Evolutionary conservation across 2,113 vertebrate species (phyloP).

Genomic region (Ondatra zibethicus): DNA sequence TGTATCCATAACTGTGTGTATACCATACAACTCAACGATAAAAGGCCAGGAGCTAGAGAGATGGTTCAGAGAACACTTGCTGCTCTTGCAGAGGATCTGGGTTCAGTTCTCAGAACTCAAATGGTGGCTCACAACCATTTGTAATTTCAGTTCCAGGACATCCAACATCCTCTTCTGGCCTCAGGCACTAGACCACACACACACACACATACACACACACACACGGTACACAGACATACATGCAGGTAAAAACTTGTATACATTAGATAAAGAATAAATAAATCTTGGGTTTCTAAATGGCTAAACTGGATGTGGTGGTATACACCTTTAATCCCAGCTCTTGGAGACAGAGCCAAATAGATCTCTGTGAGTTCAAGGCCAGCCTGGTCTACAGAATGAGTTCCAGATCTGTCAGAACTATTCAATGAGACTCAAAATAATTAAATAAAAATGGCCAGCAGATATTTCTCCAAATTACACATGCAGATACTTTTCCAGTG

Average conservation of each 20-base stretch:
- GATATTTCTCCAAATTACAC: neutral
- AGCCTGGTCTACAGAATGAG: neutral
- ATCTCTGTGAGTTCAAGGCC: neutral
- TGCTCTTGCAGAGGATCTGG: neutral
- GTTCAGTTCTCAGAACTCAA: neutral
- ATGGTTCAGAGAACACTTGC: no score
- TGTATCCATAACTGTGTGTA: neutral
- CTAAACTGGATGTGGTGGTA: neutral
- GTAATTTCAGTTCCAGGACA: neutral
- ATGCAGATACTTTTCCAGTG: neutral
- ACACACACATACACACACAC: neutral
- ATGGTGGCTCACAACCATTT: neutral
- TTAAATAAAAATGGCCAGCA: neutral
- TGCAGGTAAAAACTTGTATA: neutral
- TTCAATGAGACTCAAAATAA: neutral
- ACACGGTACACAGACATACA: neutral
- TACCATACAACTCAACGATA: neutral
- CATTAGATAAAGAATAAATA: neutral
- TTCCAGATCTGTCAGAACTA: neutral
- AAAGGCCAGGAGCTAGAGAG: neutral
- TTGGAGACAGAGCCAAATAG: neutral
- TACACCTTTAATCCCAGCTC: neutral
- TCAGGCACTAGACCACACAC: neutral
- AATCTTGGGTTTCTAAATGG: neutral
- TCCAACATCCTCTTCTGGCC: neutral